phyloP scores from a whole-genome alignment of 2,113 vertebrate species.

The Penelope pileata region DNA sequence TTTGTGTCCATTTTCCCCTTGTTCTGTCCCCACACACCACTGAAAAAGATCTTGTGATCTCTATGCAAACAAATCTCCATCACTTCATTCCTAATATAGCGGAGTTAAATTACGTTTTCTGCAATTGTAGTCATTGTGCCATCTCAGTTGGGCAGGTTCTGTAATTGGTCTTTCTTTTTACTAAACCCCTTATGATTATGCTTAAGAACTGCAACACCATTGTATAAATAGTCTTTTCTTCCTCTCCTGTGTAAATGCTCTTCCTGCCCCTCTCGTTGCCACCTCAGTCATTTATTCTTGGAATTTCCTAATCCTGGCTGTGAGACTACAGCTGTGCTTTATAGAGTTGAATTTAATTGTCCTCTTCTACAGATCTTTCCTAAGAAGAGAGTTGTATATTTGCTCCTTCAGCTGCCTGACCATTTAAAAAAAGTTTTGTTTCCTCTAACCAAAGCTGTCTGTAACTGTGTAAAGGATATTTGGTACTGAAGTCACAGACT shows the following conservation, averaged over 20 bases:
- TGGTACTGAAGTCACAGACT: not conserved
- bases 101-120: not conserved
- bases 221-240: constrained; percentile 2
- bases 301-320: not conserved
- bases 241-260: not conserved
- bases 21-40: too few species aligned
- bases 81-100: not conserved
- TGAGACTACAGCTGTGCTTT: not conserved
- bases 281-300: not conserved
- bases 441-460: not conserved
- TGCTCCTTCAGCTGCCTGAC: not conserved
- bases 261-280: constrained; percentile 10
- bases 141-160: not conserved
- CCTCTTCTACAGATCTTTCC: not conserved
- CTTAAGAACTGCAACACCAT: not conserved
- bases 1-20: too few species aligned
- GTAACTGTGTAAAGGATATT: not conserved
- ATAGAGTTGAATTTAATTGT: not conserved
- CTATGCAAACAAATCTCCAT: not conserved
- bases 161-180: not conserved
- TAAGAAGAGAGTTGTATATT: not conserved
- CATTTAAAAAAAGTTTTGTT: not conserved
- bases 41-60: not conserved
- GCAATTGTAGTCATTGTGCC: not conserved
- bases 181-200: not conserved